A percentile compares a stretch with the other conserved stretches of the same genome.
phyloP scores from a whole-genome alignment of 2,113 vertebrate genomes.

The Crotophaga sulcirostris region DNA sequence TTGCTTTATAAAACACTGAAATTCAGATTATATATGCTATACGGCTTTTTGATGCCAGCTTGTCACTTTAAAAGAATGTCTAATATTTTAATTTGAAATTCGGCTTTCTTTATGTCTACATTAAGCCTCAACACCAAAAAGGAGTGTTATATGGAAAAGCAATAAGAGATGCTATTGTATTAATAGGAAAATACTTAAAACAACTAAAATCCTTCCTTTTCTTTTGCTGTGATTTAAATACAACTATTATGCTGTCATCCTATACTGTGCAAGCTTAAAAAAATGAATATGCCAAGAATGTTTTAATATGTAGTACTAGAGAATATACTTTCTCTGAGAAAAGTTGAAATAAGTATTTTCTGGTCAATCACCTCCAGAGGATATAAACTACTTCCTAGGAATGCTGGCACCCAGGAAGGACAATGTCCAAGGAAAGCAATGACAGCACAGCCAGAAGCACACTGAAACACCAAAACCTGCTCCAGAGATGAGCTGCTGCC shows the following conservation, averaged over 20 bases:
- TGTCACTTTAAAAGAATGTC: accelerated
- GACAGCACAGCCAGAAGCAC: accelerated
- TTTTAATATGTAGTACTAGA: accelerated
- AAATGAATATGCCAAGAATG: background rate
- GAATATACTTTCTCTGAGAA: accelerated
- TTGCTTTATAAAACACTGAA: background rate
- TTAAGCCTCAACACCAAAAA: accelerated
- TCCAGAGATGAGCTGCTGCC: background rate
- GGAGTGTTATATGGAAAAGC: accelerated
- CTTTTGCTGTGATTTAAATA: background rate
- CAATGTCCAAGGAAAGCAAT: accelerated
- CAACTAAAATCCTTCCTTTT: background rate
- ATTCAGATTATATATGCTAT: background rate
- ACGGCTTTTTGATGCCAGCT: background rate
- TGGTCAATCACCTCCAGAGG: accelerated
- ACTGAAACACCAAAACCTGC: background rate
- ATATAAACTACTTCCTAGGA: accelerated
- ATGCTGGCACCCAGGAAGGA: accelerated
- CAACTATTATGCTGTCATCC: accelerated
- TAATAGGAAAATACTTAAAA: accelerated
- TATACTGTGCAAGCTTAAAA: accelerated
- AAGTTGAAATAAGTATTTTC: background rate
- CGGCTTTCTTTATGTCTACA: accelerated
- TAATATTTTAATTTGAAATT: accelerated
- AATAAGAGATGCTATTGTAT: accelerated